A percentile compares a stretch with the other conserved stretches of the same genome.
Evolutionary conservation across 2,113 vertebrate genomes (phyloP).

Genomic region (Petaurus breviceps): DNA sequence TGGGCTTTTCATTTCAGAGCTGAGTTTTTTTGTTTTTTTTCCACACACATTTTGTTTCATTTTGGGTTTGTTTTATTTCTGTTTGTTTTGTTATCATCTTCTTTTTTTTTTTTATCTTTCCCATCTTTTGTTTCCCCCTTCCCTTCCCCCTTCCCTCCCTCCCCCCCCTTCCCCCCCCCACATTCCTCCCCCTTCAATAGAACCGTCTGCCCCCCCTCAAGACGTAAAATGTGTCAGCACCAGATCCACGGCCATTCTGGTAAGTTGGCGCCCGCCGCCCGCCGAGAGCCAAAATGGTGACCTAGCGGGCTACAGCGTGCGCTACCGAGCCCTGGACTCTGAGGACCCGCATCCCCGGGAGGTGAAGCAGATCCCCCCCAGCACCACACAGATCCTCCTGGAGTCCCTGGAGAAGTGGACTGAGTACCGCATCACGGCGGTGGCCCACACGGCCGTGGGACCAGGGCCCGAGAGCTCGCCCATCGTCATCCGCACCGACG

Average conservation of each 20-base stretch:
- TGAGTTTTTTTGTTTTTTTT: background rate
- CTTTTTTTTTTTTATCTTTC: conserved; percentile 91
- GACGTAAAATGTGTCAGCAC: conserved; percentile 96
- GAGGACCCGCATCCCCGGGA: conserved; percentile 88
- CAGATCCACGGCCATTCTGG: conserved; percentile 97
- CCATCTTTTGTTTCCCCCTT: conserved; percentile 93
- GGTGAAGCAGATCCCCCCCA: conserved; percentile 89
- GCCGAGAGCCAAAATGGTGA: conserved; percentile 94
- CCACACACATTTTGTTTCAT: background rate
- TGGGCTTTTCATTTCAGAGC: background rate
- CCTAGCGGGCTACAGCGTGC: conserved; percentile 95
- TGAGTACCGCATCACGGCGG: conserved; percentile 92
- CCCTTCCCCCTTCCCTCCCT: conserved; percentile 75
- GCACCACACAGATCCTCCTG: conserved; percentile 90
- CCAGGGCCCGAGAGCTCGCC: conserved; percentile 95
- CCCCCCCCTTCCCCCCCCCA: conserved; percentile 57
- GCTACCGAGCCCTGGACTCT: conserved; percentile 91
- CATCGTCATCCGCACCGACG: conserved; percentile 93
- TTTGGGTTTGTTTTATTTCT: conserved; percentile 85
- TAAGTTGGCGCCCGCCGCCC: conserved; percentile 98
- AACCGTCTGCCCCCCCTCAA: conserved; percentile 99
- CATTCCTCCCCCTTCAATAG: conserved; percentile 86
- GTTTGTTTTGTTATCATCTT: conserved; percentile 93
- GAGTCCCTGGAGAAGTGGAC: conserved; percentile 99
- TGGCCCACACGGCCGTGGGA: conserved; percentile 92